These are phyloP conservation scores for Cercopithecus diana DNA, from an alignment of 2,797 vertebrate genomes.

Conservation along the genomic window DNA sequence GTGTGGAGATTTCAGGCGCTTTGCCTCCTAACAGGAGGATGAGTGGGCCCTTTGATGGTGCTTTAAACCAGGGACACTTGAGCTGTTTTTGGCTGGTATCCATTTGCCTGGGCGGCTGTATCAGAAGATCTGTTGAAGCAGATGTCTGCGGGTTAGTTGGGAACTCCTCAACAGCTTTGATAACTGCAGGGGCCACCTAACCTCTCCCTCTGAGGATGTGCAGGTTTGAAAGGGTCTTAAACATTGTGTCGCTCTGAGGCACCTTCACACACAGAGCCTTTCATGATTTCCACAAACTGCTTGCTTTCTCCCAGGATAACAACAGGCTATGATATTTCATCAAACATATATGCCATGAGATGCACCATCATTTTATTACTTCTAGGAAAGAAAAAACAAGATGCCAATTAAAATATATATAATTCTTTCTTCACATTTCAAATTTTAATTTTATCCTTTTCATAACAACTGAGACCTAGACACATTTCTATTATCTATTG, in stretches of 20 bases:
- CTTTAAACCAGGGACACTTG: too few species aligned
- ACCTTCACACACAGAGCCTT: background rate
- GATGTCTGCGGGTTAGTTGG: background rate
- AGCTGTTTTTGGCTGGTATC: background rate
- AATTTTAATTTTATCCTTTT: background rate
- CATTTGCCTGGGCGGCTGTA: background rate
- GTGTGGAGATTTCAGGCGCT: background rate
- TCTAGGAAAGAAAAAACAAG: background rate
- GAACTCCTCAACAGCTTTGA: background rate
- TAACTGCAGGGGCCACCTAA: background rate
- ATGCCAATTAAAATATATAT: background rate
- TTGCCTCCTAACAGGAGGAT: too few species aligned
- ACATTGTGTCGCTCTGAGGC: fast-evolving
- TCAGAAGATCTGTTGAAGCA: too few species aligned
- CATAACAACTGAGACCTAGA: background rate
- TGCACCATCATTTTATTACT: background rate
- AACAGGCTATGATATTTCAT: background rate
- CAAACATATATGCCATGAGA: background rate
- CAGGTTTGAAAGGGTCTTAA: background rate
- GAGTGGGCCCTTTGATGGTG: background rate
- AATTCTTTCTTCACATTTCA: background rate
- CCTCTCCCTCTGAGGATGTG: background rate
- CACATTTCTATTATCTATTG: background rate
- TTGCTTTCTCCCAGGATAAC: background rate
- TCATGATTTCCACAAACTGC: background rate